Evolutionary conservation across 2,113 vertebrate genomes (phyloP).

Genomic region (Speoplatyrhinus poulsoni): DNA sequence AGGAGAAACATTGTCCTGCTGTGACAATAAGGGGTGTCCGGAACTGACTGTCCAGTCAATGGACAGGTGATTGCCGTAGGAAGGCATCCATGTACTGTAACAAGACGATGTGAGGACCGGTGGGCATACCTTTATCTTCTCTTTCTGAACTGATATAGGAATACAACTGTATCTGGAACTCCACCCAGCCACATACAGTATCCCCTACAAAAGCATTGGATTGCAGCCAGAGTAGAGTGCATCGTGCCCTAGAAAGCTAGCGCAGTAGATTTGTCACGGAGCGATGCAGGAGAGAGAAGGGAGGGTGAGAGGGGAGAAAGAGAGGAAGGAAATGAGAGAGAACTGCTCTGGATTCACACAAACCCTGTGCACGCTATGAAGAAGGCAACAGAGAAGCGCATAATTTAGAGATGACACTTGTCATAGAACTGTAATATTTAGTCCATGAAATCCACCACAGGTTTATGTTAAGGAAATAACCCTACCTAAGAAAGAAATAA

Average conservation of each 20-base stretch:
- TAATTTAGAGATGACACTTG: constrained; percentile 4
- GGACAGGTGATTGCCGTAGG: not conserved
- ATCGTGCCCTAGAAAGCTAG: constrained; percentile 62
- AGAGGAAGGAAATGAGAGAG: not conserved
- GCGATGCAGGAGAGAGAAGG: constrained; percentile 55
- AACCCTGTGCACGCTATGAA: constrained; percentile 32
- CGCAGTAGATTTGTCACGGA: constrained; percentile 68
- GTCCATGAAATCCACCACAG: not conserved
- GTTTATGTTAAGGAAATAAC: not conserved
- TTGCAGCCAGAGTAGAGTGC: constrained; percentile 49
- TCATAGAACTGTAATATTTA: not conserved
- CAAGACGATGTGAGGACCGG: not conserved
- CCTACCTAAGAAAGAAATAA: not conserved
- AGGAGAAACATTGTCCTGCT: too few relatives aligned
- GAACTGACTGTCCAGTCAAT: constrained; percentile 10
- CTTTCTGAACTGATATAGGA: constrained; percentile 40
- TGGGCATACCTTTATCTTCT: constrained; percentile 4
- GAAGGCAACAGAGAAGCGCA: not conserved
- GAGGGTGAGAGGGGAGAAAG: not conserved
- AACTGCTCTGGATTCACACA: constrained; percentile 37
- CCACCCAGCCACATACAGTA: constrained; percentile 11
- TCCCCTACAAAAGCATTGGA: constrained; percentile 57
- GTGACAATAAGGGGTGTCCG: not conserved
- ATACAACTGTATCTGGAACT: not conserved
- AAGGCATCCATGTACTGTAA: constrained; percentile 4